Evolutionary conservation across 92 coral and sea anemone species (phyloP).

Genomic region (Galaxea fascicularis): DNA sequence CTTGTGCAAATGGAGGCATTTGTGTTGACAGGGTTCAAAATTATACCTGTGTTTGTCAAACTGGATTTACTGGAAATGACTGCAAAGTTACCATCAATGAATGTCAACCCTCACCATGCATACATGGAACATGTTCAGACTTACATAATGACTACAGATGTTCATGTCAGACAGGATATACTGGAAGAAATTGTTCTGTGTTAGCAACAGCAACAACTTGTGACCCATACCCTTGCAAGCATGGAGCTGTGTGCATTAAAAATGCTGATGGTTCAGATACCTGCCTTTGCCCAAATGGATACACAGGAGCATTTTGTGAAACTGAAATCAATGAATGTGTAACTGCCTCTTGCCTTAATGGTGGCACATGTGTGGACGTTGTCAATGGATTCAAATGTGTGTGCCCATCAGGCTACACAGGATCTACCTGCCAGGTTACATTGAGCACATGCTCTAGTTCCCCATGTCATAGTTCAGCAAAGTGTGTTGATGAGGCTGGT

Average conservation of each 20-base stretch:
- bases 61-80: slow-evolving; percentile 83
- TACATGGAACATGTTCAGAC: slow-evolving; percentile 86
- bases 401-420: slow-evolving; percentile 86
- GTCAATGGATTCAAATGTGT: slow-evolving; percentile 92
- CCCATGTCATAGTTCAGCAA: slow-evolving; percentile 86
- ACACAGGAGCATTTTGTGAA: slow-evolving; percentile 88
- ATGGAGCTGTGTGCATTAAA: slow-evolving; percentile 80
- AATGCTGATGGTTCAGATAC: slow-evolving; percentile 62
- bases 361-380: slow-evolving; percentile 85
- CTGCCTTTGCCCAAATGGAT: slow-evolving; percentile 85
- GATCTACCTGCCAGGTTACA: slow-evolving; percentile 70
- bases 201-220: slow-evolving; percentile 48
- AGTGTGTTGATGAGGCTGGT: slow-evolving; percentile 84
- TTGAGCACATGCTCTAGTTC: slow-evolving; percentile 73
- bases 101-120: slow-evolving; percentile 88
- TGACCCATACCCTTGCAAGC: slow-evolving; percentile 81
- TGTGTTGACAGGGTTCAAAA: slow-evolving; percentile 76
- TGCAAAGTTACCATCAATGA: slow-evolving; percentile 78
- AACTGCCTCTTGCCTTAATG: slow-evolving; percentile 80
- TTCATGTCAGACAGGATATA: slow-evolving; percentile 73
- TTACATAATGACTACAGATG: slow-evolving; percentile 86
- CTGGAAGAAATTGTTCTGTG: slow-evolving; percentile 87
- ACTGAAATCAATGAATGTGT: slow-evolving; percentile 92
- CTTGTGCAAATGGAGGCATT: slow-evolving; percentile 90
- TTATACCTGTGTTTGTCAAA: slow-evolving; percentile 82